phyloP scores from a whole-genome alignment of 2,113 vertebrate genomes.

The Neopipo cinnamomea region DNA sequence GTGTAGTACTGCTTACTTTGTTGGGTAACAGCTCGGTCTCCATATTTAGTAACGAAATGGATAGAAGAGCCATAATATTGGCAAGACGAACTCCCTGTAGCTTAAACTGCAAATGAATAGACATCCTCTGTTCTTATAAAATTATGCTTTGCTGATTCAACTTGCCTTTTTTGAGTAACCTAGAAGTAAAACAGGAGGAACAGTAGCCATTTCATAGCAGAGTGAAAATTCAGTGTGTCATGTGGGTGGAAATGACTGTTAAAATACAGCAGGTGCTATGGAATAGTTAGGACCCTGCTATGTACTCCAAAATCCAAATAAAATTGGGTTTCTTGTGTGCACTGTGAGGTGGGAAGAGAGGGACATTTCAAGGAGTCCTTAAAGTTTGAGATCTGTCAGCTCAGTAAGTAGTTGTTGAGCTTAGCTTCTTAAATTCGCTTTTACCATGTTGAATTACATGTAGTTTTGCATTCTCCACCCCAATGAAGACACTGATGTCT shows the following conservation, averaged over 20 bases:
- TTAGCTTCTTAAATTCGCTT: neutral
- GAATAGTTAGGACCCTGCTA: neutral
- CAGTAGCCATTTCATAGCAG: neutral
- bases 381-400: neutral
- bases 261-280: neutral
- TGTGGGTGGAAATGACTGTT: neutral
- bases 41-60: neutral
- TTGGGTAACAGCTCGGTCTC: neutral
- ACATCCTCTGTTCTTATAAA: neutral
- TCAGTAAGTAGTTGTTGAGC: neutral
- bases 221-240: neutral
- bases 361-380: neutral
- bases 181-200: neutral
- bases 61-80: neutral
- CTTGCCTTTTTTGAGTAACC: neutral
- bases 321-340: neutral
- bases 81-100: neutral
- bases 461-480: neutral
- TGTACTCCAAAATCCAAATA: neutral
- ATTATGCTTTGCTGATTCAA: neutral
- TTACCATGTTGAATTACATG: neutral
- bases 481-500: neutral
- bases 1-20: neutral
- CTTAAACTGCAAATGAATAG: neutral
- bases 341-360: neutral